Percentiles rank a stretch among this genome's conserved stretches.
These are phyloP conservation scores for Cranoglanis bouderius DNA, from an alignment of 2,113 vertebrate species.

Conservation along the genomic window DNA sequence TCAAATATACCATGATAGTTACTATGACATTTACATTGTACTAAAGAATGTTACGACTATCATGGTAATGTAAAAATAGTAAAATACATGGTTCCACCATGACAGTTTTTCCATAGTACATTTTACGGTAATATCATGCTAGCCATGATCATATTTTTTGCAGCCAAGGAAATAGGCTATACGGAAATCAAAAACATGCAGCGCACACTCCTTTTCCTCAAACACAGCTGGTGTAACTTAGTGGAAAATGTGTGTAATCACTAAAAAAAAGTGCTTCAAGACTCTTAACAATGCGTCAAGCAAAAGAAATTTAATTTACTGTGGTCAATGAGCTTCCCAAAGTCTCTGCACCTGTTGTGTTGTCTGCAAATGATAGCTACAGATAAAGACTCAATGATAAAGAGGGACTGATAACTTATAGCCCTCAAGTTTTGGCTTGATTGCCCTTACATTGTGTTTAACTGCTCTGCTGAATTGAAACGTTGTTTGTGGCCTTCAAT, in stretches of 20 bases:
- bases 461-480: not conserved
- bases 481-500: not conserved
- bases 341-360: conserved; percentile 50
- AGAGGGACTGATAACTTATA: not conserved
- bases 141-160: not conserved
- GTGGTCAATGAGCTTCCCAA: conserved; percentile 16
- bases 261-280: not conserved
- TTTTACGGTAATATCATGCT: not conserved
- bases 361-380: not conserved
- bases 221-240: not conserved
- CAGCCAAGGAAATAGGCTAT: not conserved
- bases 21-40: not conserved
- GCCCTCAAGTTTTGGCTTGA: not conserved
- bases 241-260: not conserved
- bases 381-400: not conserved
- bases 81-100: not conserved
- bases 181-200: not conserved
- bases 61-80: not conserved
- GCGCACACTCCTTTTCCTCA: not conserved
- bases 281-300: conserved; percentile 35
- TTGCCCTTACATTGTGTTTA: not conserved
- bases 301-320: conserved; percentile 41
- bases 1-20: not conserved
- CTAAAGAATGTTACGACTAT: not conserved
- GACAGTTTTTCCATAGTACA: not conserved